A percentile compares a stretch with the other conserved stretches of the same genome.
Evolutionary conservation across 2,888 invertebrate species (phyloP).

Genomic region (Nineta flava): DNA sequence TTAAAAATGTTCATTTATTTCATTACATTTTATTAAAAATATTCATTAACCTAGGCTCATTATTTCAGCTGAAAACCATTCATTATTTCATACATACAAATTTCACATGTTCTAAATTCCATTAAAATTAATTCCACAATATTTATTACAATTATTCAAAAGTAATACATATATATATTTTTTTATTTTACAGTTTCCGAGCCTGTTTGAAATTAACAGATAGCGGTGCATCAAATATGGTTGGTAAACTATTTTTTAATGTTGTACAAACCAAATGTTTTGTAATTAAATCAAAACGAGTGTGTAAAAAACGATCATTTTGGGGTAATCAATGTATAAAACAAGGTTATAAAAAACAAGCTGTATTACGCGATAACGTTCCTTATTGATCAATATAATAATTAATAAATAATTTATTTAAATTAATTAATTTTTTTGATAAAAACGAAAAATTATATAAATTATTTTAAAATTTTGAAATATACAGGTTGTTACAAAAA

Average conservation of each 20-base stretch:
- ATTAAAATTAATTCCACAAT: no score
- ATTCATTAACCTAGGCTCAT: no score
- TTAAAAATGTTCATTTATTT: no score
- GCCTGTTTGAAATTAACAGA: constrained; percentile 79
- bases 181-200: constrained; percentile 56
- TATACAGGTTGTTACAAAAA: no score
- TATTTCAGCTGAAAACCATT: no score
- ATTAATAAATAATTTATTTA: background rate
- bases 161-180: no score
- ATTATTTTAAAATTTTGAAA: no score
- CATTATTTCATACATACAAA: no score
- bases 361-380: constrained; percentile 56
- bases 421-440: background rate
- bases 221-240: constrained; percentile 74
- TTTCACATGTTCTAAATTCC: no score
- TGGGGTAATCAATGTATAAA: constrained; percentile 61
- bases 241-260: constrained; percentile 89
- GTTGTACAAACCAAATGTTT: constrained; percentile 91
- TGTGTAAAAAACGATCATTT: constrained; percentile 63
- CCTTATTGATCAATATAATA: constrained; percentile 38
- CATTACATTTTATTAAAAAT: no score
- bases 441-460: no score
- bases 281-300: constrained; percentile 58
- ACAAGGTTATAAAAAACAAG: constrained; percentile 50
- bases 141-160: no score